Evolutionary conservation across 2,888 invertebrate genomes (phyloP), one percentile per base, ranked within the genome.

Genomic region (Dicyrtoma fusca): DNA sequence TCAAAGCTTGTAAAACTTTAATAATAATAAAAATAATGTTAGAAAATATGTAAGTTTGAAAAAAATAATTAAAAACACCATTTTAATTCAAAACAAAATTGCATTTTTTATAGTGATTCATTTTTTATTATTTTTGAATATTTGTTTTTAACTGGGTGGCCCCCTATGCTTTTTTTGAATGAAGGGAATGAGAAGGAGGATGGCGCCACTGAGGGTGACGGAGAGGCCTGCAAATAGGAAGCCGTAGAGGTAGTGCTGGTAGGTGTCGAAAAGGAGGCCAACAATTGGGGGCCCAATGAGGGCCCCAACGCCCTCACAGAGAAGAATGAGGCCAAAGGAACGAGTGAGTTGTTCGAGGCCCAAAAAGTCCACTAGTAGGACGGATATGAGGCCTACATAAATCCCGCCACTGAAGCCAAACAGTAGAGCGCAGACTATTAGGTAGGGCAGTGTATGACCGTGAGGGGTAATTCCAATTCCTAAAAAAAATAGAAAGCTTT

Each of bases 341-440:
- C 95, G 96, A n/a, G 96, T 97, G 71, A 97, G 86, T 82, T 89
- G 91, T 78, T 95, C 95, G 78, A 97, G 85, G 17, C 96, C 96
- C 68, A 97, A 86, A 57, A 97, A 87, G 84, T 97, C 97, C 26
- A 97, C 97, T 73, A 97, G 87, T 77, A 97, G 94, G 66, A 97
- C 96, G 21, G 96, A 96, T 1, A 97, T 97, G 66, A 97, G 87
- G n/a, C 96, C 95, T 61, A 97, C 96, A 83, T 96, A 97, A 72
- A 95, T 96, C 79, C 97, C 95, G 81, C 94, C 93, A 21, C 94
- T 92, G 82, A 94, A 92, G 66, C 96, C 96, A 83, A 92, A 97
- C 10, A 90, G 86, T 45, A 8, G 4, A 34, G 34, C 34, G 34
- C 34, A 34, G 8, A 34, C 8, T 3, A 34, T 8, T 34, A 34